Percentiles rank a stretch among this genome's conserved stretches.
Conservation (phyloP, 2,888 invertebrate species). For the Apamea anceps region DNA sequence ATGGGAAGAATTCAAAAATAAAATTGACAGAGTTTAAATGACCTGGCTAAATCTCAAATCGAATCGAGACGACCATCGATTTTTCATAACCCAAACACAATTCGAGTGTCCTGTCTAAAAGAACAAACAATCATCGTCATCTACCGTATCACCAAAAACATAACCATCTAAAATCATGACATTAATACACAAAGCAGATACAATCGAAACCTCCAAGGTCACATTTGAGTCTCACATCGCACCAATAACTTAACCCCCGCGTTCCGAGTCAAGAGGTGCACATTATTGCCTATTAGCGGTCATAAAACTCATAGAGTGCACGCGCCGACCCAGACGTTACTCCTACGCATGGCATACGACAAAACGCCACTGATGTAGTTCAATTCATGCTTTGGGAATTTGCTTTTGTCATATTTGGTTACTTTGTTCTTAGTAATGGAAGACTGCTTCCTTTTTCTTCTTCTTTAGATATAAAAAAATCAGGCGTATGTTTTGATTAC, state of each 20-base stretch:
- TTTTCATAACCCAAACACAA: background rate
- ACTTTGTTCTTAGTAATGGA: background rate
- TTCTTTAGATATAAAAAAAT: background rate
- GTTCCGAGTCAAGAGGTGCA: constrained; percentile 77
- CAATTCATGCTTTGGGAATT: constrained; percentile 46
- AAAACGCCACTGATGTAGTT: constrained; percentile 60
- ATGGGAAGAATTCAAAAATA: background rate
- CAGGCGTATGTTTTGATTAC: background rate
- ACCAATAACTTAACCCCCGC: constrained; percentile 78
- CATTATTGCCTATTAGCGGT: constrained; percentile 80
- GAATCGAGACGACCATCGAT: background rate
- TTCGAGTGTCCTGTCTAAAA: too few relatives aligned
- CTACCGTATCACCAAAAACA: constrained; percentile 21
- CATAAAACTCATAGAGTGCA: constrained; percentile 79
- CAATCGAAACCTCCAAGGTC: constrained; percentile 59
- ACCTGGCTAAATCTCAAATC: background rate
- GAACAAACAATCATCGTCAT: background rate
- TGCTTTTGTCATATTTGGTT: constrained; percentile 20
- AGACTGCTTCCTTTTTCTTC: background rate
- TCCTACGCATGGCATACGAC: constrained; percentile 71
- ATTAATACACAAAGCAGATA: constrained; percentile 36
- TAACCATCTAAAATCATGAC: constrained; percentile 24
- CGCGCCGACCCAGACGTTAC: constrained; percentile 69
- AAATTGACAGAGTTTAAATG: background rate
- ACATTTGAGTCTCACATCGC: constrained; percentile 60